phyloP scores from a whole-genome alignment of 2,888 invertebrate species.

The Creontiades dilutus region DNA sequence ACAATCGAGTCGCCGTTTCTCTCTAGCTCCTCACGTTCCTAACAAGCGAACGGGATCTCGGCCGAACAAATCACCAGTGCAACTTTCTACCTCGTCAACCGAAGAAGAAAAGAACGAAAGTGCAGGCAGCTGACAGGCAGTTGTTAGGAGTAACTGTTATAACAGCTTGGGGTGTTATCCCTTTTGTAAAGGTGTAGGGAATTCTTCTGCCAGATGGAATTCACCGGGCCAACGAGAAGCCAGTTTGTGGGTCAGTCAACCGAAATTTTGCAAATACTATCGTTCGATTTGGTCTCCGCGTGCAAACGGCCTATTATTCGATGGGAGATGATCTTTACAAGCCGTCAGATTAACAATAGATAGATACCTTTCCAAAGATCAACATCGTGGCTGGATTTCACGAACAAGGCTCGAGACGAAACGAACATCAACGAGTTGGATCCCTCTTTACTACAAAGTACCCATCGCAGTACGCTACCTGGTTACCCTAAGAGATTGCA shows the following conservation, averaged over 20 bases:
- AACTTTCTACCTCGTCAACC: slow-evolving; percentile 7
- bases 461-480: too few species aligned
- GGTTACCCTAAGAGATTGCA: too few species aligned
- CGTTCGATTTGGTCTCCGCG: background rate
- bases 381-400: too few species aligned
- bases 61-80: slow-evolving; percentile 29
- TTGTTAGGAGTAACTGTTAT: slow-evolving; percentile 3
- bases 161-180: background rate
- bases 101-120: background rate
- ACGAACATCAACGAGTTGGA: too few species aligned
- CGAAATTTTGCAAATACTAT: background rate
- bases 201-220: background rate
- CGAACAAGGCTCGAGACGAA: too few species aligned
- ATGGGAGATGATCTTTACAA: too few species aligned
- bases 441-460: too few species aligned
- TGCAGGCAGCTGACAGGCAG: background rate
- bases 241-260: background rate
- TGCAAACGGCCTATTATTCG: too few species aligned
- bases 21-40: too few species aligned
- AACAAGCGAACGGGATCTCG: background rate
- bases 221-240: background rate
- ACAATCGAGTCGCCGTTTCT: too few species aligned
- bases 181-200: background rate
- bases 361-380: too few species aligned
- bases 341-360: too few species aligned